Base-by-base conservation (phyloP, 2,888 invertebrate species). In the Conops quadrifasciatus region DNA sequence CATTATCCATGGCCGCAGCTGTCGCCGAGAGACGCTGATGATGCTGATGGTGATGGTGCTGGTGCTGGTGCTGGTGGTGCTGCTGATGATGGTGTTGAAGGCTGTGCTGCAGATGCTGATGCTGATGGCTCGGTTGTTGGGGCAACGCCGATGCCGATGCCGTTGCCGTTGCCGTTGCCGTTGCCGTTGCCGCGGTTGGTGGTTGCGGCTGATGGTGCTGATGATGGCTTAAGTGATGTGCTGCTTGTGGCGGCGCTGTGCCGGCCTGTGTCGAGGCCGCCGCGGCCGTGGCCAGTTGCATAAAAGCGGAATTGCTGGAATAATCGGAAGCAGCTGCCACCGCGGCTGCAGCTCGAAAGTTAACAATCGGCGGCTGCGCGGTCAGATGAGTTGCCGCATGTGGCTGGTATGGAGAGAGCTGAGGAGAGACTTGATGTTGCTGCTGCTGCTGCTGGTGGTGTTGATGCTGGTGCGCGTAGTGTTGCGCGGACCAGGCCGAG, bases 1-100 rank as follows among this genome's bases (percentile, higher is more conserved):
- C 83, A 71, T 81, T 83, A 67, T 83, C 85, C 76, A 84, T 78
- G 64, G 82, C 78, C 16, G 77, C 77, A 15, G 78, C 78, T 5
- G 82, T 79, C 0, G 80, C 81, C 1, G 82, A 77, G 0, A 80
- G 72, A 4, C 81, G 77, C 16, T 78, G 82, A 71, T 81, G 81
- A 24, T 75, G 77, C 26, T 68, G 77, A 49, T 70, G 77, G 66
- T 71, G 76, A 45, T 73, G 78, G 73, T 74, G 82, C 74, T 30
- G 78, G 75, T 71, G 77, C 75, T 49, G 67, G 2, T 67, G 59
- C 62, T 75, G 79, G 59, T 74, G 77, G 77, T 66, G 79, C 77
- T 28, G 75, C 68, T 67, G 72, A 30, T 64, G 66, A 60, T 63
- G 75, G 36, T 36, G 36, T n/a, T n/a, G n/a, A n/a, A n/a, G n/a